Evolutionary conservation across 2,888 invertebrate species (phyloP), one percentile per base, ranked within the genome.

Genomic region (Philaethria dido): DNA sequence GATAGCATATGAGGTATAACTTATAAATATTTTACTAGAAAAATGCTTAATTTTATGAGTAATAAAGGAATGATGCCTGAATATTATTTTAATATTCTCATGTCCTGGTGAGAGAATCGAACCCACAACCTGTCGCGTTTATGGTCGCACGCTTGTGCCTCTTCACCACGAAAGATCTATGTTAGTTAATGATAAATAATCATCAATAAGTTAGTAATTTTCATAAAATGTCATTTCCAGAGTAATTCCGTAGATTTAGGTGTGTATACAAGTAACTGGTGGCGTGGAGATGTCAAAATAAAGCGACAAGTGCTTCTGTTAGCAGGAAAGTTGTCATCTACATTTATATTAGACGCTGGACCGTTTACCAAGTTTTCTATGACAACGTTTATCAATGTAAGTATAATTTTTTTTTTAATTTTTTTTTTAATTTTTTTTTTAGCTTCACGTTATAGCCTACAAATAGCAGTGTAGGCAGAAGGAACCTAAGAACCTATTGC

Each of bases 321-420:
- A 3, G 83, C 82, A 44, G 85, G 83, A 0, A 87, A 87, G 70
- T 69, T 88, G 29, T 73, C 78, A 8, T 67, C 71, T 0, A 70
- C 75, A 0, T 74, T 84, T 9, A 64, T 77, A 57, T 75, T 87
- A 55, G 72, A 78, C 1, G 89, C 87, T 47, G 89, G 89, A 0
- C 85, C 86, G 0, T 86, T 81, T 59, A 78, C 80, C 0, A 75
- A 73, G 0, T 66, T 88, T 0, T 86, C 84, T 44, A 72, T 88
- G 14, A 69, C 80, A n/a, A 86, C 86, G 0, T 88, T 88, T 70
- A 78, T 87, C 42, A 80, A 82, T 54, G 89, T 88, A 77, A 74
- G 83, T 78, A 55, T 39, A 33, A 33, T 11, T 13, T 39, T 39
- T 13, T 13, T 13, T 39, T 3, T 13, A 39, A 39, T 13, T 8